Evolutionary conservation across 2,797 vertebrate genomes (phyloP).

Genomic region (Dipus sagitta): DNA sequence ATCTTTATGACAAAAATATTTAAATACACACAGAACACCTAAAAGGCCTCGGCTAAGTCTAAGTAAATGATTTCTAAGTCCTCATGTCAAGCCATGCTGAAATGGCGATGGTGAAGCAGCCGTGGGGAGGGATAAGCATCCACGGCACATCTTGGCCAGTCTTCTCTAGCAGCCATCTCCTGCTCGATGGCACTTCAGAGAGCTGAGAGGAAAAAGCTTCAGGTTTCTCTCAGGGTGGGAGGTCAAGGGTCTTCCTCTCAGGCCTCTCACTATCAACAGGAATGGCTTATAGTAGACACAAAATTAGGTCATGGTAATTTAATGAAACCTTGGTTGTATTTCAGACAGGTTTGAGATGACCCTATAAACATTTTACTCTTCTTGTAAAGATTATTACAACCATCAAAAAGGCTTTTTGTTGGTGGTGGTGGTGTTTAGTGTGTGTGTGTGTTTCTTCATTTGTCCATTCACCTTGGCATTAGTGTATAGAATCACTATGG

Average conservation of each 20-base stretch:
- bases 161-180: too few species aligned
- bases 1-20: too few species aligned
- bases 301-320: not conserved
- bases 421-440: too few species aligned
- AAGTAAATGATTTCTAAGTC: too few species aligned
- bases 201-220: too few species aligned
- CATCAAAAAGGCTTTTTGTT: not conserved
- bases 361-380: not conserved
- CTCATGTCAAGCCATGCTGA: too few species aligned
- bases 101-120: too few species aligned
- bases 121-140: too few species aligned
- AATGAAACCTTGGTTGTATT: not conserved
- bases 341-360: not conserved
- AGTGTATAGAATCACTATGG: not conserved
- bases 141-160: too few species aligned
- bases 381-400: not conserved
- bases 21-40: too few species aligned
- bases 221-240: not conserved
- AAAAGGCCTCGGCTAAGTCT: too few species aligned
- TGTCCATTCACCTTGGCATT: not conserved
- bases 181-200: too few species aligned
- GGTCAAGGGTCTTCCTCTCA: not conserved
- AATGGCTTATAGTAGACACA: not conserved
- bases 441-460: not conserved
- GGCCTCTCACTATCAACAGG: not conserved